Percentiles rank a stretch among this genome's conserved stretches.
Evolutionary conservation across 2,888 invertebrate species (phyloP).

Genomic region (Polyommatus iphigenia): DNA sequence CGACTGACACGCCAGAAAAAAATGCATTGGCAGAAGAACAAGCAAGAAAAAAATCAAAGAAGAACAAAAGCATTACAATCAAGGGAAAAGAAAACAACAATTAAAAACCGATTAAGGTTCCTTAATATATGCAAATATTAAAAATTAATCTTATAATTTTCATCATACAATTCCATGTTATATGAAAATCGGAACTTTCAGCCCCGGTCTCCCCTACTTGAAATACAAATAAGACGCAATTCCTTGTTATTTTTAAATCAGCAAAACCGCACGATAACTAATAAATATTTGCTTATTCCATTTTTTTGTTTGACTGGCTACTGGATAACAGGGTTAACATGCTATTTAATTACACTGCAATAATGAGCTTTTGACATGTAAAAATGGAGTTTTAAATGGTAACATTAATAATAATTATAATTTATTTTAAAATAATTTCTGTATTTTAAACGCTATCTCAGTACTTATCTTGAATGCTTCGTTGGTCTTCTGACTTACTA

Average conservation of each 20-base stretch:
- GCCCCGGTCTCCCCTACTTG: too few species aligned
- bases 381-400: constrained; percentile 12
- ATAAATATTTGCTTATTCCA: neutral
- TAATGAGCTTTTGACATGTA: constrained; percentile 49
- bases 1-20: too few species aligned
- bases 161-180: too few species aligned
- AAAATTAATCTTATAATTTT: too few species aligned
- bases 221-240: neutral
- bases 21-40: too few species aligned
- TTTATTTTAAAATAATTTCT: constrained; percentile 9
- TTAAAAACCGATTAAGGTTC: too few species aligned
- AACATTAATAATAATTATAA: constrained; percentile 22
- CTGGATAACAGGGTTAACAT: neutral
- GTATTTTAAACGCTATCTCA: constrained; percentile 10
- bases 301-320: neutral
- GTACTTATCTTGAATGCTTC: neutral
- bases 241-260: neutral
- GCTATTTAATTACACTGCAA: neutral
- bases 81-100: too few species aligned
- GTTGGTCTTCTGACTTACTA: neutral
- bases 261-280: neutral
- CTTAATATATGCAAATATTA: too few species aligned
- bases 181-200: too few species aligned
- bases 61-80: too few species aligned
- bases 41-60: too few species aligned